Evolutionary conservation across 2,797 vertebrate species (phyloP), one percentile per base, ranked within the genome.

Genomic region (Melanotaenia parkinsoni): DNA sequence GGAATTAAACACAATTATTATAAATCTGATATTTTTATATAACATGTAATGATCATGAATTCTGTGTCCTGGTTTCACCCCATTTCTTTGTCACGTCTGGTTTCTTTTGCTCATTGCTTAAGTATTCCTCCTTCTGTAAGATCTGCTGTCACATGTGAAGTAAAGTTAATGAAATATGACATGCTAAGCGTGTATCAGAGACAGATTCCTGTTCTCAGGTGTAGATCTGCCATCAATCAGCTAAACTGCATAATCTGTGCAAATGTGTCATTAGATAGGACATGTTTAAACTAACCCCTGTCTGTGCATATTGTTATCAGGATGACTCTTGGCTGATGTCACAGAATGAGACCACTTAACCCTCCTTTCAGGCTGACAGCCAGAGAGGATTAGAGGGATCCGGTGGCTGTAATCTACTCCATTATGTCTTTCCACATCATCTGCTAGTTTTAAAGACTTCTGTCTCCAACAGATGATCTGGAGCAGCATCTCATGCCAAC

Each of bases 291-390:
- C 18, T 65, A 76, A 80, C 40, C 62, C 2, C 40, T 32, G 58
- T 5, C 51, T 70, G 81, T 58, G 51, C 50, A 59, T 76, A 57
- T 62, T 74, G 62, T 85, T 47, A 86, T 83, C 84, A 77, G 30
- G 66, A 83, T 81, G 86, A 89, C 84, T 90, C 72, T 63, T 73
- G 81, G 81, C 81, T 82, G 81, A 90, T 87, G 86, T 83, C 86
- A 90, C 85, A 88, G 82, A 91, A 88, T 82, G 84, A 90, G 84
- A 85, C 63, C 88, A 91, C 87, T 92, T 93, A 89, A 94, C 88
- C 87, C 77, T 73, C 71, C 62, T 63, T 84, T 84, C 72, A 82
- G 87, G 83, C 76, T 51, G 24, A 76, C 76, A 73, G 83, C 82
- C 84, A 88, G 72, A 43, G 24, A 60, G 68, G 83, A 88, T 93